Evolutionary conservation across 2,113 vertebrate genomes (phyloP), one percentile per base, ranked within the genome.

Genomic region (Galbula dea): DNA sequence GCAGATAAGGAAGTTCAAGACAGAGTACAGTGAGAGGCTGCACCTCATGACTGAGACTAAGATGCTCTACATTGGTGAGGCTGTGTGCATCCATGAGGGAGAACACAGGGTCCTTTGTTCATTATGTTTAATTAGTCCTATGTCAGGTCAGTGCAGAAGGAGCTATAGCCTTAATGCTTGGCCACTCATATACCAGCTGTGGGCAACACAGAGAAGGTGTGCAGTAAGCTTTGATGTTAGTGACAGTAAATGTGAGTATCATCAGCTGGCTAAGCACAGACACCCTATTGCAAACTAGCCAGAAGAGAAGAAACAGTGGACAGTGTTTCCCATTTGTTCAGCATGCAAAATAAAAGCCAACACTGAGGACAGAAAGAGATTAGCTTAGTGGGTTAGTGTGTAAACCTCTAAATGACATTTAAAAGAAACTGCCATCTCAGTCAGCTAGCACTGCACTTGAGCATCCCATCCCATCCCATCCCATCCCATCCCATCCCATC

Each of bases 71-170:
- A 20, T 49, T 18, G 43, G 14, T n/a, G 21, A 73, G 37, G 15
- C 18, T 1, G 2, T 7, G 6, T 39, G 26, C 4, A 19, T 24
- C 41, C 3, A 1, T 17, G 46, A 21, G 48, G 36, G 34, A 30
- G 73, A 83, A 18, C 67, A 68, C 7, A 20, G 57, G 2, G 10
- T 11, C 23, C 19, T 81, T 29, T 69, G 65, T 15, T n/a, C 29
- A 11, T 27, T 4, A 0, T 29, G 21, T 43, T 55, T 55, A 21
- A 11, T 29, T 21, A 10, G 32, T n/a, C 27, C 37, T 79, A 0
- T 2, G 15, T 24, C 26, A 27, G 26, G 20, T 29, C 43, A 32
- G 12, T 27, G 37, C 48, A 72, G 61, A 55, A 62, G 68, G 34
- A 81, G 1, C 57, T 18, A 3, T 1, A 46, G 11, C 18, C 55